Evolutionary conservation across 2,888 invertebrate species (phyloP).

Genomic region (Erebia aethiops): DNA sequence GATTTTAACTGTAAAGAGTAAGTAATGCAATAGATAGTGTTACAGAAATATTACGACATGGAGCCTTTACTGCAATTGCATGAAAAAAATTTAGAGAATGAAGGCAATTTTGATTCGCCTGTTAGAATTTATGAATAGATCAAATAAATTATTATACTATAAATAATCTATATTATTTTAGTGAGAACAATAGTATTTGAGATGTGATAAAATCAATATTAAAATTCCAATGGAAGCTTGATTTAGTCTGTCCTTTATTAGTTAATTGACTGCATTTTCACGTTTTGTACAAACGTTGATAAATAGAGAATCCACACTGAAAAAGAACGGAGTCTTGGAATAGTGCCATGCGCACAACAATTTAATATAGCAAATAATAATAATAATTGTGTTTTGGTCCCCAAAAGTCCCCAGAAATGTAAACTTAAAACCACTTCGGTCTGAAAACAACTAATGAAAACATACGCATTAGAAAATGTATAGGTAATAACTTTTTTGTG

Average conservation of each 20-base stretch:
- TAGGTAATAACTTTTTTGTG: background rate
- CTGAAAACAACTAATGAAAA: background rate
- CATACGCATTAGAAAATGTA: background rate
- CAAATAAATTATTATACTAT: background rate
- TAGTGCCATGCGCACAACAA: conserved; percentile 4
- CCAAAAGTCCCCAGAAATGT: background rate
- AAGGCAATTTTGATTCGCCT: background rate
- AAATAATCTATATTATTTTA: background rate
- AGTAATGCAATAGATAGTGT: background rate
- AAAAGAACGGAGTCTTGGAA: conserved; percentile 3
- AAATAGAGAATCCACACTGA: conserved; percentile 3
- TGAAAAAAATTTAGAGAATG: background rate
- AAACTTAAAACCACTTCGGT: background rate
- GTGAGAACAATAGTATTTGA: background rate
- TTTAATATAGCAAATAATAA: conserved; percentile 1
- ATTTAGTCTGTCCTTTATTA: background rate
- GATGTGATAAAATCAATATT: background rate
- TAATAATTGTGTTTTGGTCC: background rate
- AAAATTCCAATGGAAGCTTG: background rate
- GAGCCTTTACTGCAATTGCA: background rate
- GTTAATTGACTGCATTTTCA: background rate
- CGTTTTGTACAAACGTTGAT: background rate
- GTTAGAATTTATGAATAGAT: background rate
- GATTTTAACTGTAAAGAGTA: background rate
- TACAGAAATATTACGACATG: background rate